These are phyloP conservation scores for Antedon bifida DNA, from an alignment of 35 echinoderm and acorn worm genomes.

Conservation along the genomic window DNA sequence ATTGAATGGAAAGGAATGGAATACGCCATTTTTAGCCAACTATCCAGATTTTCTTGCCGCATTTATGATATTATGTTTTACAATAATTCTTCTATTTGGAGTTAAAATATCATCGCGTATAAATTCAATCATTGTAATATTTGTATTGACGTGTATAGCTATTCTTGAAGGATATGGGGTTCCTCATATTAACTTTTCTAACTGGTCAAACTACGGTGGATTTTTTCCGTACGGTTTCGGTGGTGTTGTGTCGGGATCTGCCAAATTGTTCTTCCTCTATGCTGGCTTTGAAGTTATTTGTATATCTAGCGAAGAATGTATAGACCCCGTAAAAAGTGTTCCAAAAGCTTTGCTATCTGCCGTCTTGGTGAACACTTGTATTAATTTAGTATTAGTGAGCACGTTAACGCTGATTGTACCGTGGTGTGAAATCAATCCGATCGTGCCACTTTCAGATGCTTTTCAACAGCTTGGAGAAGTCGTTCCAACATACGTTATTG, in stretches of 20 bases:
- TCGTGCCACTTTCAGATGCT: constrained; percentile 41
- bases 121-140: background rate
- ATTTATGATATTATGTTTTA: background rate
- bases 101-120: background rate
- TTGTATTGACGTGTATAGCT: background rate
- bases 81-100: constrained; percentile 11
- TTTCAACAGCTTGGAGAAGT: constrained; percentile 17
- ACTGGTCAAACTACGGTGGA: constrained; percentile 45
- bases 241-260: constrained; percentile 66
- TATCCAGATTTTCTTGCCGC: constrained; percentile 20
- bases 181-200: background rate
- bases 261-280: constrained; percentile 78
- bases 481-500: constrained; percentile 26
- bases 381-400: constrained; percentile 32
- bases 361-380: constrained; percentile 30
- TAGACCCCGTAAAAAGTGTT: constrained; percentile 57
- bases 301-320: constrained; percentile 74
- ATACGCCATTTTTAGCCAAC: background rate
- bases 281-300: constrained; percentile 89
- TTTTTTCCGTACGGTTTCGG: constrained; percentile 79
- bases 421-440: constrained; percentile 17
- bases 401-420: constrained; percentile 64
- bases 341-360: constrained; percentile 52
- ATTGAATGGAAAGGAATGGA: background rate
- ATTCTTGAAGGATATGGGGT: constrained; percentile 5